phyloP scores from a whole-genome alignment of 2,888 invertebrate genomes.

The Crocallis elinguaria region DNA sequence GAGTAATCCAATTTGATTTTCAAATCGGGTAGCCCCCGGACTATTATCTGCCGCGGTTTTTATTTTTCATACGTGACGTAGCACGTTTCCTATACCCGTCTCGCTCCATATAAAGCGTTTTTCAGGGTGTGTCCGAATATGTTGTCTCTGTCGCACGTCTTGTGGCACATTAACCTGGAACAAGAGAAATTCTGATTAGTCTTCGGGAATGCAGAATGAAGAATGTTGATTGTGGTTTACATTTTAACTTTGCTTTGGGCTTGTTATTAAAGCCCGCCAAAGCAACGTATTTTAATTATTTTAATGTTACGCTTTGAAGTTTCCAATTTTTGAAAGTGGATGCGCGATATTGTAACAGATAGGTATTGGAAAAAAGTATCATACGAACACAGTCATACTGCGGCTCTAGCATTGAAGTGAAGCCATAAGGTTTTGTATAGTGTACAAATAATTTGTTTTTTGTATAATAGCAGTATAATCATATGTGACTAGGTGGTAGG shows the following conservation, averaged over 20 bases:
- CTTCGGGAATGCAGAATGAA: not conserved
- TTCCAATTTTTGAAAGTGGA: too few relatives aligned
- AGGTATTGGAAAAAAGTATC: too few relatives aligned
- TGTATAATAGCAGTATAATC: too few relatives aligned
- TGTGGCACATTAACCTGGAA: constrained; percentile 68
- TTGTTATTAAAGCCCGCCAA: not conserved
- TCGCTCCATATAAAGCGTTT: constrained; percentile 81
- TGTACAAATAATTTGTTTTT: too few relatives aligned
- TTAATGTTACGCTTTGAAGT: too few relatives aligned
- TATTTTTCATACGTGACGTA: constrained; percentile 68
- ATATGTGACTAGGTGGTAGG: too few relatives aligned
- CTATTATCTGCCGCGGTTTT: constrained; percentile 74
- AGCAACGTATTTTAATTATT: too few relatives aligned
- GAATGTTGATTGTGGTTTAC: not conserved
- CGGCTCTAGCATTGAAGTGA: too few relatives aligned
- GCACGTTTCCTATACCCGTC: constrained; percentile 72
- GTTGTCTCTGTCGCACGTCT: constrained; percentile 62
- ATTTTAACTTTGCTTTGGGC: not conserved
- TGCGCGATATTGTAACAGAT: too few relatives aligned
- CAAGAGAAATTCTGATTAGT: constrained; percentile 61
- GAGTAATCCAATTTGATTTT: constrained; percentile 40
- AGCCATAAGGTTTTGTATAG: too few relatives aligned
- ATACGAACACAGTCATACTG: too few relatives aligned
- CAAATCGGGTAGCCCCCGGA: constrained; percentile 42
- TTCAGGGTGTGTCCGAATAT: constrained; percentile 55